phyloP scores from a whole-genome alignment of 2,888 invertebrate genomes.

The Patella ulyssiponensis region DNA sequence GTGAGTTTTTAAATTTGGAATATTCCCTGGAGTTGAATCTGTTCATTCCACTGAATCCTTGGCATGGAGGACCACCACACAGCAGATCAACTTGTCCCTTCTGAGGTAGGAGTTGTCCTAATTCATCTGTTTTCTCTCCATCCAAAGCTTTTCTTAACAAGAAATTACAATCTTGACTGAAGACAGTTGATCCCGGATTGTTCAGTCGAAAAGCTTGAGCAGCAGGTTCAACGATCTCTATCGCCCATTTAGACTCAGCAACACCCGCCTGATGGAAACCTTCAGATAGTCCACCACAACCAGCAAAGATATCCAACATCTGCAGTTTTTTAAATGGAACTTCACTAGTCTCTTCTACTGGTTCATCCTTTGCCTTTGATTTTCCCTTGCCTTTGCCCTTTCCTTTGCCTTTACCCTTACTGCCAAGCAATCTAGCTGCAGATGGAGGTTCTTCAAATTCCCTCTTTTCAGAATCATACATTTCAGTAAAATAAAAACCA shows the following conservation, averaged over 20 bases:
- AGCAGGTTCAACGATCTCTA: slow-evolving; percentile 84
- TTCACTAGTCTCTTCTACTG: slow-evolving; percentile 35
- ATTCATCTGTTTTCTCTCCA: slow-evolving; percentile 67
- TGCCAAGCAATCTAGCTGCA: slow-evolving; percentile 77
- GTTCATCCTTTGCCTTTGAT: slow-evolving; percentile 59
- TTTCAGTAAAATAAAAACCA: slow-evolving; percentile 81
- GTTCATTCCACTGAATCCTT: slow-evolving; percentile 92
- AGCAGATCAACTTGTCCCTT: slow-evolving; percentile 87
- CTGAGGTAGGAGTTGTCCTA: slow-evolving; percentile 77
- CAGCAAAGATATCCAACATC: slow-evolving; percentile 87
- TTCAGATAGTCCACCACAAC: slow-evolving; percentile 86
- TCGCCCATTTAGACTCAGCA: slow-evolving; percentile 84
- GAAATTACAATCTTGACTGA: slow-evolving; percentile 86
- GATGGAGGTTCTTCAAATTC: slow-evolving; percentile 78
- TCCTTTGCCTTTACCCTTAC: slow-evolving; percentile 77
- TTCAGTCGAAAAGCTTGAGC: slow-evolving; percentile 86
- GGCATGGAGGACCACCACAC: slow-evolving; percentile 90
- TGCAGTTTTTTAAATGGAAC: slow-evolving; percentile 75
- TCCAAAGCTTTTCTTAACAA: slow-evolving; percentile 80
- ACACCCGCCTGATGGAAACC: slow-evolving; percentile 77
- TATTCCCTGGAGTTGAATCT: slow-evolving; percentile 88
- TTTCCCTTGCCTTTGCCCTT: slow-evolving; percentile 82
- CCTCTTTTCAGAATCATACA: slow-evolving; percentile 77
- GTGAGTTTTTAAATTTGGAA: slow-evolving; percentile 87
- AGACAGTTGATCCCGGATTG: slow-evolving; percentile 82